Evolutionary conservation across 2,888 invertebrate species (phyloP), one percentile per base, ranked within the genome.

Genomic region (Troides oblongomaculatus): DNA sequence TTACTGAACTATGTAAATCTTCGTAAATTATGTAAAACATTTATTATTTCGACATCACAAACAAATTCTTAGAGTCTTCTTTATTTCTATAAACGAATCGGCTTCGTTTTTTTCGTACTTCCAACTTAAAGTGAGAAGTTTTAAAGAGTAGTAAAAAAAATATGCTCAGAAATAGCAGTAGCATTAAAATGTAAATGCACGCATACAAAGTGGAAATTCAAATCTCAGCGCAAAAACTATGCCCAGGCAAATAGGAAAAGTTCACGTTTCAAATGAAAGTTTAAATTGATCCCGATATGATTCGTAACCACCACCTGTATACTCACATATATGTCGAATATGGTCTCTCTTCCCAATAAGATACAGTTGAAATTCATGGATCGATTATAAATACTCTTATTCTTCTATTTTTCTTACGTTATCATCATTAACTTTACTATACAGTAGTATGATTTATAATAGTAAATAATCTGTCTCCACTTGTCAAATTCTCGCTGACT

Each of bases 151-250:
- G n/a, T 58, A 4, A 8, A 58, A 23, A 57, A 23, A 58, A 58
- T 56, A 56, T 56, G 10, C 21, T 21, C 46, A 12, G 43, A 18
- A 50, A 50, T 17, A 50, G 50, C 3, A n/a, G 53, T 53, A n/a
- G 53, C 18, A n/a, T 53, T 53, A 53, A 53, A 53, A 18, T 53
- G 53, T 18, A 53, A 53, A 18, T 53, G 53, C 53, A 53, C n/a
- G 53, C 53, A 53, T 53, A 53, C 53, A 53, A 58, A 58, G 57
- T 12, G 21, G 57, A 23, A 58, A 58, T 25, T 58, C 57, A 58
- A 23, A 58, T 21, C 18, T 23, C 23, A 23, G 4, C 12, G 57
- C 21, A n/a, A 58, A 53, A 58, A 58, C 21, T 58, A 58, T 8
- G 57, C 57, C 12, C 57, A n/a, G 23, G 57, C 23, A 23, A 58